Evolutionary conservation across 2,113 vertebrate species (phyloP).

Genomic region (Aleadryas rufinucha): DNA sequence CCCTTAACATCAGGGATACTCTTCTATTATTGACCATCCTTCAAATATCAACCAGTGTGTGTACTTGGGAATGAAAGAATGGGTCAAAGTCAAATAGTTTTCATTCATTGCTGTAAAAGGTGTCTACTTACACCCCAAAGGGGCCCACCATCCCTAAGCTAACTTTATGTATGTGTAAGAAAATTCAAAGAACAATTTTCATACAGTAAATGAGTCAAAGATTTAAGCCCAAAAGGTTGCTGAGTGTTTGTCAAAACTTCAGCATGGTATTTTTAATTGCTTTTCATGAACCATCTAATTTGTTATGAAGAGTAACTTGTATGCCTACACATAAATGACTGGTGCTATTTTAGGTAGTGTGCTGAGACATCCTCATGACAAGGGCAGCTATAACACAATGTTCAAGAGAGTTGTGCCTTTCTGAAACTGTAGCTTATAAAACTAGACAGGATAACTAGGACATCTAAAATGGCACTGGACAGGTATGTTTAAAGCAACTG

Average conservation of each 20-base stretch:
- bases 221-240: background rate
- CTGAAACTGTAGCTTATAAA: background rate
- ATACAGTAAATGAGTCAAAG: background rate
- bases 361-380: conserved; percentile 23
- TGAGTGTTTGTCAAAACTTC: background rate
- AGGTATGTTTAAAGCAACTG: background rate
- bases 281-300: conserved; percentile 15
- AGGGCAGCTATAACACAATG: background rate
- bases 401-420: background rate
- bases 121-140: background rate
- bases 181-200: background rate
- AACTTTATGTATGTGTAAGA: background rate
- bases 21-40: background rate
- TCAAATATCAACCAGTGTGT: background rate
- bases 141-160: background rate
- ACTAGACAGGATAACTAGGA: background rate
- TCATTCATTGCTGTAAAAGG: background rate
- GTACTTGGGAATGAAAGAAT: background rate
- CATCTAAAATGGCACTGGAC: background rate
- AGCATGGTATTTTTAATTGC: conserved; percentile 21
- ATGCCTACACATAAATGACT: conserved; percentile 12
- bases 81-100: background rate
- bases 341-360: conserved; percentile 26
- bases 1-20: background rate
- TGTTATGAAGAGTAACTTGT: conserved; percentile 3